Percentiles rank a stretch among this genome's conserved stretches.
Conservation (phyloP, 2,797 vertebrate genomes). For the Gallinago stenura region DNA sequence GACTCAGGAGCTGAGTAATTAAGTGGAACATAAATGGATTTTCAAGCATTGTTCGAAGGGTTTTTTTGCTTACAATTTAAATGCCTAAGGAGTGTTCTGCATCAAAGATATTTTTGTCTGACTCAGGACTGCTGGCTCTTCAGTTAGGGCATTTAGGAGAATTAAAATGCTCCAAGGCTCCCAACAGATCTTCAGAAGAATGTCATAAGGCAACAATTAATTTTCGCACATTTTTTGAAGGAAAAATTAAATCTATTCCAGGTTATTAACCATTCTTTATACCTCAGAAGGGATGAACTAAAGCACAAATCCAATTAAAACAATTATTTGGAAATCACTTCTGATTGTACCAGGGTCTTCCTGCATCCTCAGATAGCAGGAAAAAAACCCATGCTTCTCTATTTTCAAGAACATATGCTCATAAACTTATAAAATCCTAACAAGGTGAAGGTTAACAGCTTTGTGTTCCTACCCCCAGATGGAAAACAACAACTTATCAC, state of each 20-base stretch:
- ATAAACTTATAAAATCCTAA: neutral
- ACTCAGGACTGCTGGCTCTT: neutral
- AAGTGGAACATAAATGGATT: slow-evolving; percentile 41
- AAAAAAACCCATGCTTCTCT: neutral
- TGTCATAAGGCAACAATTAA: neutral
- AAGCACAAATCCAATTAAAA: neutral
- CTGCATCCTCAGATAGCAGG: neutral
- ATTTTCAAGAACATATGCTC: neutral
- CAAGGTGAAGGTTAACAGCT: neutral
- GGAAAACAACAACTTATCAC: neutral
- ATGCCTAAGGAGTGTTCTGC: neutral
- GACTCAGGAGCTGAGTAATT: slow-evolving; percentile 37
- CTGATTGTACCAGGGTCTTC: neutral
- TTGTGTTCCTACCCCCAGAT: neutral
- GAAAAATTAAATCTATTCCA: slow-evolving; percentile 23
- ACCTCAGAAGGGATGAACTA: neutral
- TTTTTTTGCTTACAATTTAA: slow-evolving; percentile 7
- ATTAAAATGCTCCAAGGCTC: neutral
- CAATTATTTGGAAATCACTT: neutral
- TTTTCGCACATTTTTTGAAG: slow-evolving; percentile 16
- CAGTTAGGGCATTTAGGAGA: neutral
- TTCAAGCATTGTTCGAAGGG: neutral
- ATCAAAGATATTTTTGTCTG: slow-evolving; percentile 2
- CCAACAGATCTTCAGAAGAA: neutral
- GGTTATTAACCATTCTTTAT: slow-evolving; percentile 19